These are phyloP conservation scores for Axea sp. DNA, from an alignment of 2,888 invertebrate genomes.

Conservation along the genomic window DNA sequence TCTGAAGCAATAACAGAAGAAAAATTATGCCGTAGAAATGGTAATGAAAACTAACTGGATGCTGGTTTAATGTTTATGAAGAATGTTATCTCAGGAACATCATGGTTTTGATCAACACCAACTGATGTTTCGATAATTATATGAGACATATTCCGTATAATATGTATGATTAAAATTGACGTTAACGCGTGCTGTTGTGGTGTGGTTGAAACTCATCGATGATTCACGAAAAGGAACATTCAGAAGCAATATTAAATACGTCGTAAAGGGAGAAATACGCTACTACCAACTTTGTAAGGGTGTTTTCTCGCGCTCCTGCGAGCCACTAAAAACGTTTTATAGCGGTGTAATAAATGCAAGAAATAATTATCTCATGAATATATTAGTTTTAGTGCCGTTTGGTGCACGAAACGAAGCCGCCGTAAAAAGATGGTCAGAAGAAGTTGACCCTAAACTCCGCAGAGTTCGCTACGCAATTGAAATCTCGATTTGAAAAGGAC, in stretches of 20 bases:
- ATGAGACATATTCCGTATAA: conserved; percentile 4
- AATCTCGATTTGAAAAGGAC: conserved; percentile 41
- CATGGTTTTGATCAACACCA: too few species aligned
- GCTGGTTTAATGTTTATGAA: too few species aligned
- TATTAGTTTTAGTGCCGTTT: conserved; percentile 74
- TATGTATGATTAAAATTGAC: conserved; percentile 37
- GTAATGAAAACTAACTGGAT: too few species aligned
- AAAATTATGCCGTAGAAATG: too few species aligned
- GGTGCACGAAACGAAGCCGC: conserved; percentile 68
- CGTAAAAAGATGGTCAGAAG: conserved; percentile 68
- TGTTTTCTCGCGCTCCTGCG: conserved; percentile 66
- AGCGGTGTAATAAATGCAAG: conserved; percentile 74
- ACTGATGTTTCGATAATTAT: too few species aligned
- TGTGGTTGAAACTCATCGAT: conserved; percentile 27
- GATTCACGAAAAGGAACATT: conserved; percentile 46
- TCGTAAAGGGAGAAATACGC: conserved; percentile 64
- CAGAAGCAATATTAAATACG: conserved; percentile 67
- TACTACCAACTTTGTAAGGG: conserved; percentile 71
- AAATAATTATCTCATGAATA: conserved; percentile 78
- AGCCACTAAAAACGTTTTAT: conserved; percentile 72
- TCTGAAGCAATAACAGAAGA: too few species aligned
- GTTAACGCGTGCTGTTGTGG: conserved; percentile 20
- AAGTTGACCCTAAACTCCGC: conserved; percentile 68
- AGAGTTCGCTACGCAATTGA: conserved; percentile 33
- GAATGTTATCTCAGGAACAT: too few species aligned